These are phyloP conservation scores for Torymus texanus DNA, from an alignment of 2,888 invertebrate genomes.

Conservation along the genomic window DNA sequence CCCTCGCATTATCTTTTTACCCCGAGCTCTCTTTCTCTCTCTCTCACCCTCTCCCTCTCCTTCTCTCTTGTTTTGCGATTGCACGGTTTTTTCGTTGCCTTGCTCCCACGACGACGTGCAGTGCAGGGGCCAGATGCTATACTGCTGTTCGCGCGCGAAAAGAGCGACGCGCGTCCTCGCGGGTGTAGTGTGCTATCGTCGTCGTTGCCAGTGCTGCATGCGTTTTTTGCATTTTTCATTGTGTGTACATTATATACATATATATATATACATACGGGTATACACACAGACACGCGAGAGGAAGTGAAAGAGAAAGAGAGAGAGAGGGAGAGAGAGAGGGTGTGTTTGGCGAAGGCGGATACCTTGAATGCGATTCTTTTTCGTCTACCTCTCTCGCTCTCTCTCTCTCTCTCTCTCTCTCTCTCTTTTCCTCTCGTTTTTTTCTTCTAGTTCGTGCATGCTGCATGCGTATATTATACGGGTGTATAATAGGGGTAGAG, in stretches of 20 bases:
- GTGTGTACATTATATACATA: neutral
- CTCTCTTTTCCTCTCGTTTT: neutral
- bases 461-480: too few species aligned
- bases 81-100: constrained; percentile 7
- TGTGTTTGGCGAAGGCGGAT: neutral
- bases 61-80: neutral
- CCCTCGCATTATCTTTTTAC: neutral
- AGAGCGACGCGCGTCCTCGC: neutral
- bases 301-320: too few species aligned
- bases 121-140: neutral
- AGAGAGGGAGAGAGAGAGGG: too few species aligned
- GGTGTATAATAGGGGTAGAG: too few species aligned
- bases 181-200: too few species aligned
- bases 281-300: neutral
- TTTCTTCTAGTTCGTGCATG: neutral
- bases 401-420: too few species aligned
- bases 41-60: neutral
- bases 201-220: neutral
- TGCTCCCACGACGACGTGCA: neutral
- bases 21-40: constrained; percentile 1
- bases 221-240: constrained; percentile 11
- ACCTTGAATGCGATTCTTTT: neutral
- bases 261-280: neutral
- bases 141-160: neutral
- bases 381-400: too few species aligned